Evolutionary conservation across 2,797 vertebrate species (phyloP).

Genomic region (Jordanella pulchra): DNA sequence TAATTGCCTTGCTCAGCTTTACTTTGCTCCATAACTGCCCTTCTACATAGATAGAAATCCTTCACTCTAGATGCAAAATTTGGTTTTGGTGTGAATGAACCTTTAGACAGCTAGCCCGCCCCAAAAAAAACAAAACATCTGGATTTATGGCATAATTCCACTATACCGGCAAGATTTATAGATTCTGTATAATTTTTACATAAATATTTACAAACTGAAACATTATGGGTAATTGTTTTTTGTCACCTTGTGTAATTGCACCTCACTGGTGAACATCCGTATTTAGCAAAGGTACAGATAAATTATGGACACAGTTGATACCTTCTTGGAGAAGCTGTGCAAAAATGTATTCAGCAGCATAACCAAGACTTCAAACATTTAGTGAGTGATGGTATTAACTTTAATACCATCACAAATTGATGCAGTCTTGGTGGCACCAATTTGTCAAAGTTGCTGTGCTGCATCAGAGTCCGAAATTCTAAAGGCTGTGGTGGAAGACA

Average conservation of each 20-base stretch:
- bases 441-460: constrained; percentile 12
- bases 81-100: too few relatives aligned
- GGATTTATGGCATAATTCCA: too few relatives aligned
- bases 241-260: constrained; percentile 1
- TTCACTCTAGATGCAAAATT: too few relatives aligned
- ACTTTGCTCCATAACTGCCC: too few relatives aligned
- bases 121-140: too few relatives aligned
- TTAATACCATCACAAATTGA: constrained; percentile 6
- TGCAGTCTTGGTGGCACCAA: background rate
- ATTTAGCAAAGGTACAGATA: background rate
- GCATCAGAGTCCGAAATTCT: constrained; percentile 34
- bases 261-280: background rate
- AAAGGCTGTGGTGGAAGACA: constrained; percentile 52
- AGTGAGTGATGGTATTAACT: background rate
- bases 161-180: background rate
- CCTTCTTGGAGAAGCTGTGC: background rate
- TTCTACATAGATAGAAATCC: too few relatives aligned
- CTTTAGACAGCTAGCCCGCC: too few relatives aligned
- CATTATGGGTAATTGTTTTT: background rate
- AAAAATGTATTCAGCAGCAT: constrained; percentile 4
- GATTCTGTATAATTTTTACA: background rate
- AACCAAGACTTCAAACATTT: constrained; percentile 8
- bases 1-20: too few relatives aligned
- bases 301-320: background rate
- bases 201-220: background rate